These are phyloP conservation scores for Acutogordius australiensis DNA, from an alignment of 2,888 invertebrate species.

Conservation along the genomic window DNA sequence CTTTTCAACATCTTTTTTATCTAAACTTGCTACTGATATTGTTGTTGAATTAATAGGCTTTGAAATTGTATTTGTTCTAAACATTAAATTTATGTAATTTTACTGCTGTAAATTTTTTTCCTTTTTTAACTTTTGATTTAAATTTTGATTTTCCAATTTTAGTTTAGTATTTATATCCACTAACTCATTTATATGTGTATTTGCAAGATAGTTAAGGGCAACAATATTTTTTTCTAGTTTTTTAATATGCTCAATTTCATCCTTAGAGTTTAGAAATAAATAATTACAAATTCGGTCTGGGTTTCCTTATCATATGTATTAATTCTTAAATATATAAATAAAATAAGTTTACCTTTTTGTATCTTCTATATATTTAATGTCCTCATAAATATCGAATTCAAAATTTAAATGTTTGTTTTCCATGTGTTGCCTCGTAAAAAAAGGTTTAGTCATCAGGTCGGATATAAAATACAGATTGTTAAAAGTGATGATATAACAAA, in stretches of 20 bases:
- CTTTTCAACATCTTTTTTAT: not conserved
- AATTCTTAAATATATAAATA: too few relatives aligned
- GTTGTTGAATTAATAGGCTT: not conserved
- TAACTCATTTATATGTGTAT: not conserved
- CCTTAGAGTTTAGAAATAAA: not conserved
- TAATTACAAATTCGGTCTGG: not conserved
- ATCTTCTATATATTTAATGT: too few relatives aligned
- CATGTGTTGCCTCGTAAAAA: too few relatives aligned
- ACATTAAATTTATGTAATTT: not conserved
- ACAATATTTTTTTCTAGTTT: not conserved
- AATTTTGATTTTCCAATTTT: not conserved
- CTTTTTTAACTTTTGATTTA: not conserved
- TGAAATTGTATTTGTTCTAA: not conserved
- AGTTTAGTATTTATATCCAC: not conserved
- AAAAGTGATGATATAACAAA: too few relatives aligned
- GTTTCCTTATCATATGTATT: not conserved
- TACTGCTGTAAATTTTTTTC: not conserved
- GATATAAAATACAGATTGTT: too few relatives aligned
- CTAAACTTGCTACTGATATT: not conserved
- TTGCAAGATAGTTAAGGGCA: not conserved
- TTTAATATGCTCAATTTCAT: not conserved
- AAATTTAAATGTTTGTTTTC: too few relatives aligned
- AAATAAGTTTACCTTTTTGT: too few relatives aligned
- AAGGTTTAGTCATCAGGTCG: too few relatives aligned
- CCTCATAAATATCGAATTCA: too few relatives aligned